Percentiles rank a stretch among this genome's conserved stretches.
Conservation (phyloP, 2,888 invertebrate species). For the Mesorhabditis sp. region DNA sequence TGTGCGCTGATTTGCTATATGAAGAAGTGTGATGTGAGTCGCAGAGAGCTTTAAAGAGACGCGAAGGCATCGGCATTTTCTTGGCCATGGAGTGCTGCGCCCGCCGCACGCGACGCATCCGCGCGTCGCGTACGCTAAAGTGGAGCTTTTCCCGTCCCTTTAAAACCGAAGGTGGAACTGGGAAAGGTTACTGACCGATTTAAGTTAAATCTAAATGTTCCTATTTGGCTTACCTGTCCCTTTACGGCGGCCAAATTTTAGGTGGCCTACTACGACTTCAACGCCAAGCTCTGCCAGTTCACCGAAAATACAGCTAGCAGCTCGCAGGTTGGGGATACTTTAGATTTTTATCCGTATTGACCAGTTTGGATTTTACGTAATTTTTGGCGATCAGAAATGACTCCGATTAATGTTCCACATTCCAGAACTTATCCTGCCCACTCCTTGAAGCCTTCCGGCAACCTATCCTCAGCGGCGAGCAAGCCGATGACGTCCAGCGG, state of each 20-base stretch:
- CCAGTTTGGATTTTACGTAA: not conserved
- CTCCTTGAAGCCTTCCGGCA: not conserved
- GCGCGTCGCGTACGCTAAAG: too few species aligned
- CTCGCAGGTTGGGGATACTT: not conserved
- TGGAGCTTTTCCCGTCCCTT: too few species aligned
- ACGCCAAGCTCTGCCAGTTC: not conserved
- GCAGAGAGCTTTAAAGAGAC: too few species aligned
- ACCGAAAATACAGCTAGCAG: not conserved
- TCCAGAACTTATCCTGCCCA: not conserved
- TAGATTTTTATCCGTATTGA: too few species aligned
- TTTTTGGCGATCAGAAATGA: too few species aligned
- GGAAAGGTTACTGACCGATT: not conserved
- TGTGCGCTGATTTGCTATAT: conserved; percentile 1
- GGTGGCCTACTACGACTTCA: conserved; percentile 1
- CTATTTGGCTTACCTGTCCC: too few species aligned
- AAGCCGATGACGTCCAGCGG: not conserved
- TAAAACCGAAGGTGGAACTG: too few species aligned
- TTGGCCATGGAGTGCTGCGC: too few species aligned
- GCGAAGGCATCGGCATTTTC: too few species aligned
- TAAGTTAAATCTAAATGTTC: not conserved
- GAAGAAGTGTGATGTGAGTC: conserved; percentile 3
- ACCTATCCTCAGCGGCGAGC: not conserved
- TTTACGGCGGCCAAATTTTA: not conserved
- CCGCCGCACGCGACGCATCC: too few species aligned
- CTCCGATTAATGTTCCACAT: not conserved